A percentile compares a stretch with the other conserved stretches of the same genome.
Evolutionary conservation across 2,888 invertebrate genomes (phyloP).

Genomic region (Lithophane semibrunnea): DNA sequence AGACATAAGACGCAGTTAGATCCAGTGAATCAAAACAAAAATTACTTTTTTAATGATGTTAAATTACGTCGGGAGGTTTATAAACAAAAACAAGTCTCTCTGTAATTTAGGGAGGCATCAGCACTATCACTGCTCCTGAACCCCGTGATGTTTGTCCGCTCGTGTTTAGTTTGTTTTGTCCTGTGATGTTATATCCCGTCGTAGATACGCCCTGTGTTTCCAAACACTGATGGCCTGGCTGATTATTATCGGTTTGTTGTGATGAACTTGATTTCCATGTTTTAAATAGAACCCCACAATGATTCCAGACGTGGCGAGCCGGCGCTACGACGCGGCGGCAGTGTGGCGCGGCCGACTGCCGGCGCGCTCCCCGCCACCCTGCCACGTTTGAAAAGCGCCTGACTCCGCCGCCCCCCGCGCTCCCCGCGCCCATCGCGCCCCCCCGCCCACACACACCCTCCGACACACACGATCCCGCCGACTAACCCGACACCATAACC

Average conservation of each 20-base stretch:
- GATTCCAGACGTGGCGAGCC: constrained; percentile 85
- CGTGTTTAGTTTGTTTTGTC: constrained; percentile 34
- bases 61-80: background rate
- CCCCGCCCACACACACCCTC: constrained; percentile 61
- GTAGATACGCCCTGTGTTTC: constrained; percentile 30
- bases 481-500: constrained; percentile 61
- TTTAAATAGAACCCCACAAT: constrained; percentile 46
- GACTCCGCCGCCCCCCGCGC: constrained; percentile 46
- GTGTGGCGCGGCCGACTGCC: constrained; percentile 84
- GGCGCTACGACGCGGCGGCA: constrained; percentile 74
- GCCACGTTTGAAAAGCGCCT: constrained; percentile 80
- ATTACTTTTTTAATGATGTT: background rate
- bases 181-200: constrained; percentile 39
- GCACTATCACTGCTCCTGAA: constrained; percentile 1
- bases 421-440: constrained; percentile 64
- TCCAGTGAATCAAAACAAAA: background rate
- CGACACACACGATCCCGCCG: constrained; percentile 72
- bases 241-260: constrained; percentile 29
- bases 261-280: constrained; percentile 42
- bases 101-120: constrained; percentile 20
- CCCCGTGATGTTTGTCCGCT: constrained; percentile 22
- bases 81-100: constrained; percentile 27
- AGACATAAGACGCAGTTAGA: background rate
- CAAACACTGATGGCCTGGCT: constrained; percentile 62
- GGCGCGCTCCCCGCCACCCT: constrained; percentile 84